Conservation (phyloP, 2,888 invertebrate species). For the Nomada fabriciana region DNA sequence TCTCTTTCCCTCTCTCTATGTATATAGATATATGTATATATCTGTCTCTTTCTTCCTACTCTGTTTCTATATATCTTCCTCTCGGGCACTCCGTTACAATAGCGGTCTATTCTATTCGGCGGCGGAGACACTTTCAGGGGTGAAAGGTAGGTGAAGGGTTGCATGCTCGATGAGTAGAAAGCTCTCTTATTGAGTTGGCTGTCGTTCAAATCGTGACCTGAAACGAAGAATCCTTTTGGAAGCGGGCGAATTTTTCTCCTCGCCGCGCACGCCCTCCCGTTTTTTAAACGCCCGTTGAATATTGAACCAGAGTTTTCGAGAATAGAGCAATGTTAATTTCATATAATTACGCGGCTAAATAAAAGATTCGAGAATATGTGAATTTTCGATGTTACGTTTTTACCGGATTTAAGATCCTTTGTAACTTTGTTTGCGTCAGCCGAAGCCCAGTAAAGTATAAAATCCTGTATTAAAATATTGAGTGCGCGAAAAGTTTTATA, state of each 20-base stretch:
- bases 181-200: conserved; percentile 51
- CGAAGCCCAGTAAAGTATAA: too few species aligned
- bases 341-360: background rate
- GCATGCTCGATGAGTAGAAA: conserved; percentile 55
- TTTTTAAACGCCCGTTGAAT: background rate
- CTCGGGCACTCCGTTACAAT: conserved; percentile 27
- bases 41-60: background rate
- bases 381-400: too few species aligned
- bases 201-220: conserved; percentile 57
- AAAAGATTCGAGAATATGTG: too few species aligned
- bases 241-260: conserved; percentile 22
- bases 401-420: too few species aligned
- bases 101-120: conserved; percentile 24
- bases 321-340: background rate
- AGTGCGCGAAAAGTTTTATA: too few species aligned
- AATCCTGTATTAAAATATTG: too few species aligned
- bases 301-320: background rate
- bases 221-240: conserved; percentile 53
- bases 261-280: background rate
- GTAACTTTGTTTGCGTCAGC: too few species aligned
- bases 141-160: conserved; percentile 68
- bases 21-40: background rate
- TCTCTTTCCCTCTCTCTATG: background rate
- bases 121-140: conserved; percentile 38
- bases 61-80: background rate